Evolutionary conservation across 2,797 vertebrate genomes (phyloP).

Genomic region (Artibeus jamaicensis): DNA sequence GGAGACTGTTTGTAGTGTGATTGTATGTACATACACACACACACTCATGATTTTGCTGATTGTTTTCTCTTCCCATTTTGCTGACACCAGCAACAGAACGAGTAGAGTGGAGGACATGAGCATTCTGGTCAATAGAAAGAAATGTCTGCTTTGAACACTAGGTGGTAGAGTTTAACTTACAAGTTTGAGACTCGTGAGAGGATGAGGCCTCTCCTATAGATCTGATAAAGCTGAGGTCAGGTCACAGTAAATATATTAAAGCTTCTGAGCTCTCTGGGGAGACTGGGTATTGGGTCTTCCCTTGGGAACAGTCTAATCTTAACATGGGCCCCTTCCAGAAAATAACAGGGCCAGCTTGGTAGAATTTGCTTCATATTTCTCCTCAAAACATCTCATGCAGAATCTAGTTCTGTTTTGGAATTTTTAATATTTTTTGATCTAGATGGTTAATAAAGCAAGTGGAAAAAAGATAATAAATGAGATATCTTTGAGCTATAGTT

Average conservation of each 20-base stretch:
- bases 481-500: conserved; percentile 43
- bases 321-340: not conserved
- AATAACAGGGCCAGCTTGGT: not conserved
- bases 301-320: not conserved
- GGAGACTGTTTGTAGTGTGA: not conserved
- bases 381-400: not conserved
- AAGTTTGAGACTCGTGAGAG: not conserved
- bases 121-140: not conserved
- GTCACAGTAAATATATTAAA: not conserved
- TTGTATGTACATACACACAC: not conserved
- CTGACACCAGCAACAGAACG: not conserved
- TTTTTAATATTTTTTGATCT: conserved; percentile 45
- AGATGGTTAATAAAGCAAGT: conserved; percentile 48
- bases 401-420: not conserved
- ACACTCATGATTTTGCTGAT: not conserved
- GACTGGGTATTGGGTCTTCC: not conserved
- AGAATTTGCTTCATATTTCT: not conserved
- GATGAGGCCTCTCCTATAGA: not conserved
- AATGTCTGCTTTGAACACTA: not conserved
- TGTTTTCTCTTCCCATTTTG: not conserved
- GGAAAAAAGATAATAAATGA: conserved; percentile 47
- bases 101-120: not conserved
- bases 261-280: not conserved
- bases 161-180: not conserved
- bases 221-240: not conserved